Conservation (phyloP, 2,113 vertebrate genomes). For the Nesogale talazaci region DNA sequence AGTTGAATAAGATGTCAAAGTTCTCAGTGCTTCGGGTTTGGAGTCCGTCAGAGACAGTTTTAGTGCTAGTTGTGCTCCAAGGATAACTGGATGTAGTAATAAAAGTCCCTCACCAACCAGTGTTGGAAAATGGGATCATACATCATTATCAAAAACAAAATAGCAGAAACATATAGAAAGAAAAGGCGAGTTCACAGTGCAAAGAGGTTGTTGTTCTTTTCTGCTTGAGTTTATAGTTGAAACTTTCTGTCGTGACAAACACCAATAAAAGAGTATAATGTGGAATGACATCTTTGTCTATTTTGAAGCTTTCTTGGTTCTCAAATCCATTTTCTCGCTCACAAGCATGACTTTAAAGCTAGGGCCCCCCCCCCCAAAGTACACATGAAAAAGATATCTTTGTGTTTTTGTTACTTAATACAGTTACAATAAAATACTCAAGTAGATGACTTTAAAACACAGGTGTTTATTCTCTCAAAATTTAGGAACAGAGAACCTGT, state of each 20-base stretch:
- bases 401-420: too few relatives aligned
- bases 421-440: too few relatives aligned
- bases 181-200: neutral
- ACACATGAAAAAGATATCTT: neutral
- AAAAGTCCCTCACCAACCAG: neutral
- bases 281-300: too few relatives aligned
- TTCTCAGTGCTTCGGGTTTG: neutral
- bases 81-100: neutral
- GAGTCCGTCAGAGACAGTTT: neutral
- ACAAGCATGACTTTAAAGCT: neutral
- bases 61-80: neutral
- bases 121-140: neutral
- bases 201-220: neutral
- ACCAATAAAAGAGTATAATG: neutral
- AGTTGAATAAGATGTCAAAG: neutral
- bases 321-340: constrained; percentile 7
- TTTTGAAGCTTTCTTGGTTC: neutral
- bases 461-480: too few relatives aligned
- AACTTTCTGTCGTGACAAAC: neutral
- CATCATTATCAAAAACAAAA: constrained; percentile 4
- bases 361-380: neutral
- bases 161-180: neutral
- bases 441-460: too few relatives aligned
- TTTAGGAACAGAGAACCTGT: too few relatives aligned
- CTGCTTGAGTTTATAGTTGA: neutral